Evolutionary conservation across 2,113 vertebrate species (phyloP).

Genomic region (Pteronura brasiliensis): DNA sequence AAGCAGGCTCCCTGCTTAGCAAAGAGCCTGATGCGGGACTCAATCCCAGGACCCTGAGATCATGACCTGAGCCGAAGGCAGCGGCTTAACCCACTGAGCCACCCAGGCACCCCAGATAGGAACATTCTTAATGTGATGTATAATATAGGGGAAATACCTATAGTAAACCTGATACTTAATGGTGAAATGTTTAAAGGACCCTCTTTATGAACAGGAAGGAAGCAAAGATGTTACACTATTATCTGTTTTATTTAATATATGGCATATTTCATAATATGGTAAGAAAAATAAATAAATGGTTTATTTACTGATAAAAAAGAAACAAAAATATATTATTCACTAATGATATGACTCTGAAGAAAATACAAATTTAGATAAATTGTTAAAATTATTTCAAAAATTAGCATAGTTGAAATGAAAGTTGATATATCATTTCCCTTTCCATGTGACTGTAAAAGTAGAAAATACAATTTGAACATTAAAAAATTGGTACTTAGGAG

Average conservation of each 20-base stretch:
- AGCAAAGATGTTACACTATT: not conserved
- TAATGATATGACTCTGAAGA: not conserved
- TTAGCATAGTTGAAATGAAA: not conserved
- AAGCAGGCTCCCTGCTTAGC: no score
- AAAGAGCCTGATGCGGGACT: no score
- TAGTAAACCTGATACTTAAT: not conserved
- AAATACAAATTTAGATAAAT: not conserved
- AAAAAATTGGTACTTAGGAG: not conserved
- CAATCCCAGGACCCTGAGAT: no score
- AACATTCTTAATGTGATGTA: not conserved
- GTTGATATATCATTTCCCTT: not conserved
- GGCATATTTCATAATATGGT: not conserved
- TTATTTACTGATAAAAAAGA: not conserved
- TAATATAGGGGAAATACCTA: not conserved
- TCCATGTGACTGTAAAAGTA: not conserved
- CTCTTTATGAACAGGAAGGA: not conserved
- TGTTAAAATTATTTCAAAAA: conserved; percentile 21
- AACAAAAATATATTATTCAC: not conserved
- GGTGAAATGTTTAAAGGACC: not conserved
- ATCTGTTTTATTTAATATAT: not conserved
- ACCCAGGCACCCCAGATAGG: no score
- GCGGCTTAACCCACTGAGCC: no score
- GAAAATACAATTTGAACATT: not conserved
- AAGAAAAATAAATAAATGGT: not conserved
- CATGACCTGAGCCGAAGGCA: no score